These are phyloP conservation scores for Anoplophora glabripennis DNA, from an alignment of 1,140 invertebrate genomes.

Conservation along the genomic window DNA sequence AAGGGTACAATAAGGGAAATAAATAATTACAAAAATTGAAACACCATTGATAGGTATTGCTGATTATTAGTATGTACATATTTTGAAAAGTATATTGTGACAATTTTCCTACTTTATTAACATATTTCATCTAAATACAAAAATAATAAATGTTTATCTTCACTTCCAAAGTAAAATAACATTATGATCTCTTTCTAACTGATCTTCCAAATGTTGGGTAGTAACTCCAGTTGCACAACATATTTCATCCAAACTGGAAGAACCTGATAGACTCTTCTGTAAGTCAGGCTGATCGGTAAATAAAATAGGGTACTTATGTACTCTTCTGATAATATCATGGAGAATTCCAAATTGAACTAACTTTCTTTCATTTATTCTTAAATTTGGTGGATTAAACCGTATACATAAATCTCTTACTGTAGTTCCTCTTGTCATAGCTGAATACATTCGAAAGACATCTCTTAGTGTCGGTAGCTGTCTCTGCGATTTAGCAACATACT, in stretches of 20 bases:
- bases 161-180: slow-evolving; percentile 83
- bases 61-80: too few relatives aligned
- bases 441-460: slow-evolving; percentile 79
- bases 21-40: too few relatives aligned
- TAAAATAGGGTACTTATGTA: slow-evolving; percentile 74
- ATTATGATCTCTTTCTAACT: slow-evolving; percentile 82
- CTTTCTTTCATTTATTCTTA: slow-evolving; percentile 77
- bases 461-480: slow-evolving; percentile 63
- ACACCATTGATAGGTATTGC: too few relatives aligned
- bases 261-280: slow-evolving; percentile 74
- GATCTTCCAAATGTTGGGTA: slow-evolving; percentile 77
- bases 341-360: slow-evolving; percentile 89
- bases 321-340: slow-evolving; percentile 78
- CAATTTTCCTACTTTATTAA: too few relatives aligned
- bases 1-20: too few relatives aligned
- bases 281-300: slow-evolving; percentile 52
- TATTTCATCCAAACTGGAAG: slow-evolving; percentile 82
- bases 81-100: too few relatives aligned
- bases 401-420: slow-evolving; percentile 83
- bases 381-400: slow-evolving; percentile 69
- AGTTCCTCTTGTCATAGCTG: slow-evolving; percentile 78
- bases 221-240: slow-evolving; percentile 82
- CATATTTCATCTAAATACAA: too few relatives aligned
- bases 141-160: too few relatives aligned
- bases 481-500: slow-evolving; percentile 41